A percentile compares a stretch with the other conserved stretches of the same genome.
Evolutionary conservation across 2,113 vertebrate species (phyloP).

Genomic region (Cariama cristata): DNA sequence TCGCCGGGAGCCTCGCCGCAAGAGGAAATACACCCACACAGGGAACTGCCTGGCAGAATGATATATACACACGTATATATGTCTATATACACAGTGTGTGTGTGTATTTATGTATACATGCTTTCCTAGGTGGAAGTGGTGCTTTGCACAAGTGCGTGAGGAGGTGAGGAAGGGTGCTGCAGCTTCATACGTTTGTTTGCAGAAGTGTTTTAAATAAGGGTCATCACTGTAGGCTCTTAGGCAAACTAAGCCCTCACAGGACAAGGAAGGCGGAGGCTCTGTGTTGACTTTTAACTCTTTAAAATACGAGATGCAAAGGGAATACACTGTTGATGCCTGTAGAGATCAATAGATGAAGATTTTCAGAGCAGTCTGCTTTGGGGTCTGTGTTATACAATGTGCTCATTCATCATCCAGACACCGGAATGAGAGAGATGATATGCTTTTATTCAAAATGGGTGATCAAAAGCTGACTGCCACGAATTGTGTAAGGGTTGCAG

Average conservation of each 20-base stretch:
- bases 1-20: no score
- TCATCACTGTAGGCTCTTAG: background rate
- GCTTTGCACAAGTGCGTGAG: background rate
- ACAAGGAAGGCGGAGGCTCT: background rate
- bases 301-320: background rate
- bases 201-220: background rate
- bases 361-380: background rate
- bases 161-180: background rate
- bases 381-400: accelerated
- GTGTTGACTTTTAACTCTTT: background rate
- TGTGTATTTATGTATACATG: accelerated
- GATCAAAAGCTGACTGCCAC: background rate
- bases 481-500: background rate
- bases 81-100: no score
- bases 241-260: background rate
- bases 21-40: no score
- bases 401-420: background rate
- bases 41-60: no score
- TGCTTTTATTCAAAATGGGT: background rate
- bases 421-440: background rate
- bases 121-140: background rate
- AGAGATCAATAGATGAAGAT: background rate
- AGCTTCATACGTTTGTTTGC: background rate
- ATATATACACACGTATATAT: no score
- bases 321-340: background rate